Evolutionary conservation across 2,888 invertebrate genomes (phyloP), one percentile per base, ranked within the genome.

Genomic region (Melanostoma scalare): DNA sequence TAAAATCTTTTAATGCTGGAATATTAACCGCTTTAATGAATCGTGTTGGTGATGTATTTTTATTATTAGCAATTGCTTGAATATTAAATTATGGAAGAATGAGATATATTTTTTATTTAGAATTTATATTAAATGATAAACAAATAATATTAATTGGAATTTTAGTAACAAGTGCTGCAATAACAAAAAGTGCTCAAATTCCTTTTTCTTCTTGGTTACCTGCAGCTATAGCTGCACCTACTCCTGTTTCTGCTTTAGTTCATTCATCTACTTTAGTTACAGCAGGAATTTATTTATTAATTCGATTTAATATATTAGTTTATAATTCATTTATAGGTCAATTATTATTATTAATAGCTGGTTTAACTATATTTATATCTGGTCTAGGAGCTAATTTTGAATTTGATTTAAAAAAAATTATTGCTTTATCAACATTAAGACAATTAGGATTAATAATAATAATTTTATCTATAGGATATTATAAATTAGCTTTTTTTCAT

Each of bases 111-210:
- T 89, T 91, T 92, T 92, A 92, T 91, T 88, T 92, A 88, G 90
- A 92, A 86, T 91, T 92, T 90, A 92, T 93, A 88, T 88, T 88
- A 86, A 90, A 88, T 90, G 91, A 92, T 91, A 90, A 72, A 86
- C 87, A 87, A 75, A 93, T 93, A 89, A 86, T 86, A 87, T 88
- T 93, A 87, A 90, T 93, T 90, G 88, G 89, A 0, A 6, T 86
- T n/a, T 91, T 93, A 87, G 88, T 93, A 85, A 91, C 92, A 89
- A 90, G 93, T 86, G 94, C 94, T 0, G 92, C 93, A 67, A 93
- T 95, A 92, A 95, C 95, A 79, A 96, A 96, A 91, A 96, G 95
- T 86, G 96, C 95, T 89, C 95, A 96, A 91, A 20, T 20, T 20
- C 20, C 20, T 20, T 20, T 20, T 20, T 20, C 20, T 20, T 20